A percentile compares a stretch with the other conserved stretches of the same genome.
Conservation (phyloP, 2,113 vertebrate genomes). For the Setophaga coronata region DNA sequence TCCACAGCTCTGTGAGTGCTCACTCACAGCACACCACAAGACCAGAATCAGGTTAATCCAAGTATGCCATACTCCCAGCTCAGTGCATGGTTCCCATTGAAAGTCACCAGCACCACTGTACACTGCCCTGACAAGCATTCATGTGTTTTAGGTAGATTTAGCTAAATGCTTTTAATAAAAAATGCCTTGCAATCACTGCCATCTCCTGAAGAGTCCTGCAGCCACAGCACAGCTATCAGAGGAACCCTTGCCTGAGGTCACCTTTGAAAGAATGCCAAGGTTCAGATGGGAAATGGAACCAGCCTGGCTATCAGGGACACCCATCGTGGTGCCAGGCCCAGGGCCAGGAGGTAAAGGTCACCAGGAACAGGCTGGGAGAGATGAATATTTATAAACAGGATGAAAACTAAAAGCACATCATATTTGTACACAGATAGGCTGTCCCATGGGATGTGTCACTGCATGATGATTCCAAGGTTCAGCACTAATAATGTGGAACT, state of each 20-base stretch:
- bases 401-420: not conserved
- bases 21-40: not conserved
- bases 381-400: not conserved
- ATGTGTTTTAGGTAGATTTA: not conserved
- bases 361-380: not conserved
- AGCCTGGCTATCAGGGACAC: fast-evolving
- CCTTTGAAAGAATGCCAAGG: not conserved
- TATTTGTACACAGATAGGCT: not conserved
- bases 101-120: not conserved
- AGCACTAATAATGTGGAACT: not conserved
- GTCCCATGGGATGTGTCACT: not conserved
- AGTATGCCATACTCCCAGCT: not conserved
- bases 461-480: not conserved
- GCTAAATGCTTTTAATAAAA: not conserved
- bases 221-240: not conserved
- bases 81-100: not conserved
- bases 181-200: not conserved
- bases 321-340: not conserved
- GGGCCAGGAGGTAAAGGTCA: not conserved
- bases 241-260: not conserved
- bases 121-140: fast-evolving
- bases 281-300: not conserved
- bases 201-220: not conserved
- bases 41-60: not conserved
- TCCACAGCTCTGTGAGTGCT: not conserved